Evolutionary conservation across 2,113 vertebrate genomes (phyloP), one percentile per base, ranked within the genome.

Genomic region (Eulacestoma nigropectus): DNA sequence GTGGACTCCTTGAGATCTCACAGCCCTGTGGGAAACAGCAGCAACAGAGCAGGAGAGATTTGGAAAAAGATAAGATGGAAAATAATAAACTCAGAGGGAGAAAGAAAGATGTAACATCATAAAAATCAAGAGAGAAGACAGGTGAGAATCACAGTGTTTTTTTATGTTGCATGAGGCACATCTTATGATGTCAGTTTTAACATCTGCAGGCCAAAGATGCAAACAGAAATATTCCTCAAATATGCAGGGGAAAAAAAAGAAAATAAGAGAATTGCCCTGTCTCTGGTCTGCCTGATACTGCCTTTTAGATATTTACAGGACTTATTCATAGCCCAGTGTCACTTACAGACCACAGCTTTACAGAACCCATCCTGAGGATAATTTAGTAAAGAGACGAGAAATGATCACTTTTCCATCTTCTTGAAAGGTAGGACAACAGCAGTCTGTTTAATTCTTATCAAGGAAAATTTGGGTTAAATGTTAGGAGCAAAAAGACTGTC

Each of bases 231-330:
- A 29, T 59, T 84, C 19, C 42, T 84, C 42, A 81, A 86, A 84
- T 15, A 52, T 16, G 4, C 3, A 59, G 30, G 7, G 0, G 0
- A 16, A 30, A 32, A 25, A 14, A 29, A 23, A 35, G 1, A 7
- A 22, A 23, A 32, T 37, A 19, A 20, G 1, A 18, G 4, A 78
- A 47, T 26, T 85, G 1, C 3, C 17, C 16, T 44, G 3, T 22
- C 8, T 83, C 32, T 80, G 19, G 3, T 70, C 42, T 49, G 5
- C 55, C 41, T 78, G 27, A 53, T 81, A 32, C 17, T 18, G 37
- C 4, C 6, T 89, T 65, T 80, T 35, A 55, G 39, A 47, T 47
- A 35, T 59, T 74, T 59, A 26, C 23, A 88, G 7, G 13, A 42
- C 3, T 70, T 63, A 30, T 10, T 74, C 64, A 39, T 20, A 87